These are phyloP conservation scores for Spodoptera picta DNA, from an alignment of 2,888 invertebrate genomes.

Conservation along the genomic window DNA sequence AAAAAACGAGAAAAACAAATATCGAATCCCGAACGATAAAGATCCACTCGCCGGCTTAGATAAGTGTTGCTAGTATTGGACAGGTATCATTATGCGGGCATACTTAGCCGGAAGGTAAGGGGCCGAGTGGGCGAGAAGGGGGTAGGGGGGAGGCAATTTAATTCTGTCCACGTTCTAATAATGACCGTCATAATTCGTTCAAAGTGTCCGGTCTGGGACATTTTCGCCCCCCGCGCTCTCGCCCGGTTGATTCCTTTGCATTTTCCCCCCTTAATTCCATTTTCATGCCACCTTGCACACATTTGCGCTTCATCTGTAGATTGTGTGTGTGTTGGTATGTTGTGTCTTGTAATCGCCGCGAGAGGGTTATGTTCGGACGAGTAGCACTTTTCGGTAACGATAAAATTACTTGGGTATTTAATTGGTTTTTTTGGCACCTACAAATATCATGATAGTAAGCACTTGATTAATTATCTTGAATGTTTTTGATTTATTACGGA, in stretches of 20 bases:
- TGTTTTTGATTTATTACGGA: too few species aligned
- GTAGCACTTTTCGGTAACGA: slow-evolving; percentile 25
- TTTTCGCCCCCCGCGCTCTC: slow-evolving; percentile 77
- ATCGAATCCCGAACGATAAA: slow-evolving; percentile 61
- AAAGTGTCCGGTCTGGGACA: slow-evolving; percentile 89
- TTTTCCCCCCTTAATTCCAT: slow-evolving; percentile 87
- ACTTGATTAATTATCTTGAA: not conserved
- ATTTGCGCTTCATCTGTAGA: slow-evolving; percentile 76
- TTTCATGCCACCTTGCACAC: slow-evolving; percentile 88
- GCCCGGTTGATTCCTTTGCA: slow-evolving; percentile 86
- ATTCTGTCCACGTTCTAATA: slow-evolving; percentile 90
- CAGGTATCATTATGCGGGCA: slow-evolving; percentile 88
- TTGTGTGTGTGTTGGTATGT: slow-evolving; percentile 62
- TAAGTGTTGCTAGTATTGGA: slow-evolving; percentile 83
- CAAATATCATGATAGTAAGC: too few species aligned
- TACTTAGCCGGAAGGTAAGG: slow-evolving; percentile 84
- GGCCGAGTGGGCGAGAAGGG: slow-evolving; percentile 60
- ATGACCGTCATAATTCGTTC: slow-evolving; percentile 90
- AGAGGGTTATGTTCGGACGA: slow-evolving; percentile 41
- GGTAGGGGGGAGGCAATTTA: slow-evolving; percentile 87
- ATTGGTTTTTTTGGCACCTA: not conserved
- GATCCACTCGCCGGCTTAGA: slow-evolving; percentile 69
- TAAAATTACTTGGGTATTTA: slow-evolving; percentile 8
- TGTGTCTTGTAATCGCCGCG: slow-evolving; percentile 51
- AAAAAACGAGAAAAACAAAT: slow-evolving; percentile 55